Evolutionary conservation across 2,888 invertebrate species (phyloP).

Genomic region (Caenorhabditis sp.): DNA sequence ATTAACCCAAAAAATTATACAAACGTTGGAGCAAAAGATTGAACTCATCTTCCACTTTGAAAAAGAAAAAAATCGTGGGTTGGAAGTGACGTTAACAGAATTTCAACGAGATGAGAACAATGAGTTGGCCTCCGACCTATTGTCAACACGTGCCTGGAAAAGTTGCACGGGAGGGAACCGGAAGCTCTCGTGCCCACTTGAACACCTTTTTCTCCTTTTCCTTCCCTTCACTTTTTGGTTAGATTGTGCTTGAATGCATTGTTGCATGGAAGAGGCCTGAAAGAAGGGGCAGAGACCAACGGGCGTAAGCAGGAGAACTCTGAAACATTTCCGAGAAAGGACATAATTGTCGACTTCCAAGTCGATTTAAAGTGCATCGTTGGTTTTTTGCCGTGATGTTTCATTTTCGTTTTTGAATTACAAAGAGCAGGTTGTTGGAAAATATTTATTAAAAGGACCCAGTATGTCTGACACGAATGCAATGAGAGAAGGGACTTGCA

Average conservation of each 20-base stretch:
- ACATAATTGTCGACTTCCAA: no score
- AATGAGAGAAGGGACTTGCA: conserved; percentile 59
- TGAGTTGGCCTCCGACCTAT: neutral
- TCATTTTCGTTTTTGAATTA: neutral
- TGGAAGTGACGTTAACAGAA: neutral
- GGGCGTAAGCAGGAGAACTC: no score
- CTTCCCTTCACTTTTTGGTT: neutral
- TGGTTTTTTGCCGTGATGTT: no score
- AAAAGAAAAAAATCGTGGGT: neutral
- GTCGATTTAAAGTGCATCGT: no score
- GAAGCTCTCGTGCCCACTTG: conserved; percentile 28
- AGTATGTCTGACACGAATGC: conserved; percentile 63
- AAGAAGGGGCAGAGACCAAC: no score
- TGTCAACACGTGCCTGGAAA: conserved; percentile 14
- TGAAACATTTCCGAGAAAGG: no score
- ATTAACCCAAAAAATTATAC: no score
- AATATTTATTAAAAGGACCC: conserved; percentile 57
- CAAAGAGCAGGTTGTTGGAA: conserved; percentile 16
- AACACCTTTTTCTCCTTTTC: conserved; percentile 20
- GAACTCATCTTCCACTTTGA: no score
- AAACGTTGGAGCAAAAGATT: no score
- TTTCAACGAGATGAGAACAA: conserved; percentile 4
- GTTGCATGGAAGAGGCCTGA: no score
- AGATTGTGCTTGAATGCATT: neutral
- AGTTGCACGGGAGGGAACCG: conserved; percentile 24